Evolutionary conservation across 2,797 vertebrate genomes (phyloP), one percentile per base, ranked within the genome.

Genomic region (Centropyge bicolor): DNA sequence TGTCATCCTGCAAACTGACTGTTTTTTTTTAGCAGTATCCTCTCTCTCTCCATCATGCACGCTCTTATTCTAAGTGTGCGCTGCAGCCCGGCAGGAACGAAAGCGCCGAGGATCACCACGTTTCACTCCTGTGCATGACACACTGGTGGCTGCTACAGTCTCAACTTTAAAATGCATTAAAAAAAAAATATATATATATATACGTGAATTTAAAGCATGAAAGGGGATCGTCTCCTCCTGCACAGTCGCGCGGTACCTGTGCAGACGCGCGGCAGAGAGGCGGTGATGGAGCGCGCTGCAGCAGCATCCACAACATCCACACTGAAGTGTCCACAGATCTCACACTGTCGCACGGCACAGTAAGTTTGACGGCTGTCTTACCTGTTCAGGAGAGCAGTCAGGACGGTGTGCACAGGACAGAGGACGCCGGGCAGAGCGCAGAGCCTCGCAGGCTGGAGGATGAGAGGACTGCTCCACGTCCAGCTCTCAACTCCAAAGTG

Each of bases 401-500:
- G 65, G 76, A 43, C 62, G 54, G 76, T 2, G 4, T 5, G 69
- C 52, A 1, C 74, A 49, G 49, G 27, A 51, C 27, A 65, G 66
- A 40, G 75, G 81, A 35, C 4, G 65, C 55, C 63, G 62, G 72
- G 43, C 45, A 64, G 85, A 65, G 85, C 51, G 66, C 80, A 31
- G 71, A 78, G 74, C 36, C 63, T n/a, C 70, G 1, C 68, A 66
- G 57, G 27, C 27, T 54, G 17, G 71, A 35, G 77, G 86, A 80
- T 74, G 80, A 89, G 80, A 82, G 63, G 69, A 79, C 76, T 70
- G 80, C 81, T 62, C 64, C 75, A 66, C 85, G 90, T 93, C 92
- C 82, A 57, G 82, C 83, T 74, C 70, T 74, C 73, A 87, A 91
- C 87, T 89, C 89, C 78, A 81, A 91, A 93, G 93, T 80, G 88